Base-by-base conservation (phyloP, 2,797 vertebrate species). In the Alauda arvensis region DNA sequence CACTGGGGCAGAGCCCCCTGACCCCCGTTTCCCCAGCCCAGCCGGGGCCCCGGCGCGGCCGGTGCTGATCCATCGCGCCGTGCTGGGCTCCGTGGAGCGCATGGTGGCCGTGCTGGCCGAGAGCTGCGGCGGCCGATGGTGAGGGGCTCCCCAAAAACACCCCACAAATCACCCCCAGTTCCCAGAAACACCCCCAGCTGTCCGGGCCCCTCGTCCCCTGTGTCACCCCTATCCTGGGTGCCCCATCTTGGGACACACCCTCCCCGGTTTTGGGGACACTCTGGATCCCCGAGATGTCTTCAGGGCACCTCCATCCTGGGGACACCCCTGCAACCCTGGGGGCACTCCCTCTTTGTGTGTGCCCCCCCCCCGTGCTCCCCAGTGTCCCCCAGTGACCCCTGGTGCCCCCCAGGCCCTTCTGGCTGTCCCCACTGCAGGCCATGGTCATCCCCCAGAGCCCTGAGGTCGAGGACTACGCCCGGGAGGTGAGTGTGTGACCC, bases 31-130 rank as follows among this genome's bases (percentile, higher is more conserved):
- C 33, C 39, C 4, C 67, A 89, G 88, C 97, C 97, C 45, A 89
- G 96, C 45, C 20, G 20, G 95, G 46, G 80, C 88, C 77, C 51
- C 29, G 3, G 96, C 96, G 75, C 93, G 96, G 37, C 98, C 99
- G 0, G 98, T 99, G 85, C 98, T 99, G 98, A 97, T 99, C 95
- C 99, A 99, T 91, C 96, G 99, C 28, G 99, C 99, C 0, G 98
- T 99, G 61, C 96, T 99, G 52, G 99, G 99, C 46, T 99, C 99
- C 0, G 96, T 99, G 93, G 98, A 99, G 92, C 97, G 99, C 70
- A 98, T 99, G 97, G 94, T 99, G 33, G 98, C 98, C 1, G 98
- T 99, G 46, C 95, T 99, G 95, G 98, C 98, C 0, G 99, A 99
- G 94, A 98, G 97, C 97, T 99, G 96, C 59, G 97, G 97, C 2